Conservation (phyloP, 2,113 vertebrate genomes). For the Hemicordylus capensis region DNA sequence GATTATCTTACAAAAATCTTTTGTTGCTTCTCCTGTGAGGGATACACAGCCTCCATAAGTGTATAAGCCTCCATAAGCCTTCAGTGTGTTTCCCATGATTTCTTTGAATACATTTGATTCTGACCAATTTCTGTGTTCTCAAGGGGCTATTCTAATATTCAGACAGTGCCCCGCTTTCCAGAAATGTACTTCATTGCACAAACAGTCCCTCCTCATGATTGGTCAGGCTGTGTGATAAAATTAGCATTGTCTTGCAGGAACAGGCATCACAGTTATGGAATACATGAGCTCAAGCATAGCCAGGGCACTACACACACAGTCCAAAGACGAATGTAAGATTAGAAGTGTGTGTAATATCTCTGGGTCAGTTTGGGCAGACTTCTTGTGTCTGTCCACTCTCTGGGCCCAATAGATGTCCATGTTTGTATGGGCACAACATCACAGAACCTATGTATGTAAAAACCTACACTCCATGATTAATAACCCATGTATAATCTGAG, state of each 20-base stretch:
- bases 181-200: too few relatives aligned
- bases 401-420: not conserved
- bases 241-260: not conserved
- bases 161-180: too few relatives aligned
- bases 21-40: too few relatives aligned
- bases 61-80: too few relatives aligned
- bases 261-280: not conserved
- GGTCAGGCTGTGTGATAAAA: not conserved
- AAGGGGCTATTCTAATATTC: too few relatives aligned
- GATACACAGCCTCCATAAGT: too few relatives aligned
- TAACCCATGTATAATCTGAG: too few relatives aligned
- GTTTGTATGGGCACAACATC: not conserved
- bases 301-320: not conserved
- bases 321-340: not conserved
- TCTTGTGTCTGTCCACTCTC: not conserved
- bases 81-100: too few relatives aligned
- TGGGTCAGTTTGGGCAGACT: not conserved
- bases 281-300: not conserved
- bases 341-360: not conserved
- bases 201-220: not conserved
- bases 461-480: not conserved
- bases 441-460: not conserved
- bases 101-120: too few relatives aligned
- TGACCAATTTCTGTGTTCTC: too few relatives aligned
- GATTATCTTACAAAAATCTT: not conserved